Evolutionary conservation across 2,113 vertebrate genomes (phyloP).

Genomic region (Coptodon bakossiorum): DNA sequence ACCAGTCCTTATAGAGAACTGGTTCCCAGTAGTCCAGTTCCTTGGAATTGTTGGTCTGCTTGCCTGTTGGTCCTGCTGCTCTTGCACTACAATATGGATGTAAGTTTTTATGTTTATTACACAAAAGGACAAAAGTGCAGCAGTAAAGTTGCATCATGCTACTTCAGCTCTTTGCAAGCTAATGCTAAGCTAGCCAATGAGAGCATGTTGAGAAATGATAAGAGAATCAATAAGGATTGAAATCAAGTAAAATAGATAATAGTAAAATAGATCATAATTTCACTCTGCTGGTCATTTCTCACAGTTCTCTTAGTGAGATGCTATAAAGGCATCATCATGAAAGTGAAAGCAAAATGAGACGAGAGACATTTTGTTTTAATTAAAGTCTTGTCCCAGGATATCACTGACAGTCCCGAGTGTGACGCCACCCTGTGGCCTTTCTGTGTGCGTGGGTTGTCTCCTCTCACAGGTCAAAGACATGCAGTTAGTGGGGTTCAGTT

Average conservation of each 20-base stretch:
- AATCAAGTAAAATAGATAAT: neutral
- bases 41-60: neutral
- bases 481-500: neutral
- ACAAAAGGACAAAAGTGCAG: neutral
- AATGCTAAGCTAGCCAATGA: neutral
- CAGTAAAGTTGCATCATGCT: neutral
- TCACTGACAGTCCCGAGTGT: neutral
- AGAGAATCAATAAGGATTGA: neutral
- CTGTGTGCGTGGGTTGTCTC: neutral
- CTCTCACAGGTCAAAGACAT: neutral
- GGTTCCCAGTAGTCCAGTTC: neutral
- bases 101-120: neutral
- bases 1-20: accelerated
- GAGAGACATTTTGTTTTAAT: neutral
- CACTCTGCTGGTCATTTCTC: neutral
- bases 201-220: neutral
- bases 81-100: accelerated
- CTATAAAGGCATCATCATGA: neutral
- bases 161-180: neutral
- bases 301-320: neutral
- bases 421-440: neutral
- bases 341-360: neutral
- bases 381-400: neutral
- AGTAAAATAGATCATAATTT: neutral
- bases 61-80: neutral